Evolutionary conservation across 2,888 invertebrate genomes (phyloP), one percentile per base, ranked within the genome.

Genomic region (Hipparchia sbordonii): DNA sequence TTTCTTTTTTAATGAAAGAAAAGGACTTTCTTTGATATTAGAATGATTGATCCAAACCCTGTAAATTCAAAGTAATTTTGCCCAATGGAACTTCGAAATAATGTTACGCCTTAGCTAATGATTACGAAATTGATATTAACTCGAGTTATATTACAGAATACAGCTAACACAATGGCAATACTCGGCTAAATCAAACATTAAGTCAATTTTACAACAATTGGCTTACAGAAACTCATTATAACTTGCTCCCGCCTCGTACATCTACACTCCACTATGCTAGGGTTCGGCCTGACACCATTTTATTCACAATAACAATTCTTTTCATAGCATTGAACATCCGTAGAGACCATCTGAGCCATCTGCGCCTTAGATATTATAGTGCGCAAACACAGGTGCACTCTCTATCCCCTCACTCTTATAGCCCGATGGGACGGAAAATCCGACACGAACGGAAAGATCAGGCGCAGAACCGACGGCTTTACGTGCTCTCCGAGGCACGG

Each of bases 131-230:
- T 66, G 51, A 45, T n/a, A 63, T 63, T 78, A 76, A 78, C 73
- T 72, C 74, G 70, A 51, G 63, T 62, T 57, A 65, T 63, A 69
- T 66, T 52, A 52, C n/a, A 39, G 33, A 60, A 57, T 57, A 67
- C 46, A 57, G 57, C 63, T 13, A 78, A 79, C 80, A 82, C 79
- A 81, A 82, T 78, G 78, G 75, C 73, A 56, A 70, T 65, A 78
- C 69, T 68, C 78, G 72, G 80, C 80, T 79, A 87, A 87, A 87
- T 89, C 87, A 90, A 89, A 90, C 88, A 89, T 76, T 81, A 83
- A 87, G 87, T 87, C 87, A 80, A 88, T 87, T 83, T 80, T 69
- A 60, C 69, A 85, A 83, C 89, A 89, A 89, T 89, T 87, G 85
- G 83, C 86, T 86, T 82, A 85, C 82, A 84, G 79, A 77, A 77